Base-by-base conservation (phyloP, 1,140 invertebrate species). In the Drosophila yakuba region DNA sequence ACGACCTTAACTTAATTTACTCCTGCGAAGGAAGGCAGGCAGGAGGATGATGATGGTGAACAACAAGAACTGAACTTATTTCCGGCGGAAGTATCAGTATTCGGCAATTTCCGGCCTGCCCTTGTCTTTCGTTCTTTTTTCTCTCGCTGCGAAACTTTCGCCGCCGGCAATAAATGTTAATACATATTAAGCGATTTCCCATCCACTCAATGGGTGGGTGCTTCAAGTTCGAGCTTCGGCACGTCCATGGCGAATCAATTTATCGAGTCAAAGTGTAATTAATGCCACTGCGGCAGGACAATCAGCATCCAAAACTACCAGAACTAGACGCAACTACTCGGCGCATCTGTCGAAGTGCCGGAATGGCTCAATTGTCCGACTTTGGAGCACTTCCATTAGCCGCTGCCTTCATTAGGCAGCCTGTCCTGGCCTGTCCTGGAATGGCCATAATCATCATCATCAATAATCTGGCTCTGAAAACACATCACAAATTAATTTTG, bases 51-150 rank as follows among this genome's bases (percentile, higher is more conserved):
- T n/a, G n/a, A n/a, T n/a, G n/a, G n/a, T n/a, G 32, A 75, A 57
- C 60, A 82, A 79, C 79, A 64, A 89, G 76, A 88, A 89, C 89
- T 83, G 72, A 89, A 81, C 84, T 66, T 89, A 88, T 89, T 88
- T 88, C 83, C 83, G 83, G 72, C 80, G 83, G 83, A 88, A 78
- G 83, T 83, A 89, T 88, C 84, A 83, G 76, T 77, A 71, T 88
- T 88, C 66, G 73, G 77, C 80, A 88, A 88, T 88, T 88, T 88
- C 83, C 83, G 83, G 84, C 58, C 63, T 69, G 50, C 59, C 51
- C 45, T 45, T 64, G 83, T 68, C 57, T 62, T 64, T 20, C 7
- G 1, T 43, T 43, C 5, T 78, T 74, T 67, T 44, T 43, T 23
- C 66, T 4, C 38, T 38, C 28, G 43, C 43, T n/a, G 1, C 14